These are phyloP conservation scores for Hippoglossus hippoglossus DNA, from an alignment of 2,797 vertebrate genomes.

Conservation along the genomic window DNA sequence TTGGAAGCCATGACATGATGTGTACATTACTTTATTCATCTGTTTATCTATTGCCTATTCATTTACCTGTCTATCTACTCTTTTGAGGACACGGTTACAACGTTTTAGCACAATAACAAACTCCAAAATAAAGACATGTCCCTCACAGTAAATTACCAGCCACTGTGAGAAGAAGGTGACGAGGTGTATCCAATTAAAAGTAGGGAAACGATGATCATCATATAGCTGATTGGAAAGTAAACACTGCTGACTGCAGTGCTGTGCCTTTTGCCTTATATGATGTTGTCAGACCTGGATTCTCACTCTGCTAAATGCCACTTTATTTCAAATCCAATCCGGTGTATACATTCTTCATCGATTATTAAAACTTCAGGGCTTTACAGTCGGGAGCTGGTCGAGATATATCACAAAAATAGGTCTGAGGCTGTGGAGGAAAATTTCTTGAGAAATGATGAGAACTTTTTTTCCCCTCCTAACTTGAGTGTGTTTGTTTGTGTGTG, in stretches of 20 bases:
- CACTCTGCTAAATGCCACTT: constrained; percentile 14
- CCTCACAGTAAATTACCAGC: constrained; percentile 21
- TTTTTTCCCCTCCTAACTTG: constrained; percentile 29
- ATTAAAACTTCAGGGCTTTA: constrained; percentile 14
- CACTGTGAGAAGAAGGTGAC: constrained; percentile 43
- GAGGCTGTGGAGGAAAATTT: constrained; percentile 50
- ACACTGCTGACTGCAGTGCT: constrained; percentile 16
- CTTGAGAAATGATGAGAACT: constrained; percentile 49
- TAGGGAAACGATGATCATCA: constrained; percentile 36
- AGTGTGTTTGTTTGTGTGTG: constrained; percentile 23
- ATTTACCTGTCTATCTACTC: not conserved
- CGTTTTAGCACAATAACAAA: constrained; percentile 25
- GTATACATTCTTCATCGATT: not conserved
- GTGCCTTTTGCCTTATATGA: constrained; percentile 8
- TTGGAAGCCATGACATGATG: constrained; percentile 45
- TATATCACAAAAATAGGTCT: constrained; percentile 34
- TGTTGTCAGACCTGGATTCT: constrained; percentile 12
- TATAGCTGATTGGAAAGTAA: constrained; percentile 41
- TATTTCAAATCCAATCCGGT: constrained; percentile 2
- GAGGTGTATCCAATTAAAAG: constrained; percentile 73
- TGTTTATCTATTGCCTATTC: constrained; percentile 16
- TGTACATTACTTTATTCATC: constrained; percentile 40
- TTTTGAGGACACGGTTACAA: constrained; percentile 10
- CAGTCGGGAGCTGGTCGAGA: constrained; percentile 24
- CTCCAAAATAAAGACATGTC: constrained; percentile 12